Evolutionary conservation across 35 echinoderm and acorn worm genomes (phyloP), one percentile per base, ranked within the genome.

Genomic region (Heliocidaris erythrogramma): DNA sequence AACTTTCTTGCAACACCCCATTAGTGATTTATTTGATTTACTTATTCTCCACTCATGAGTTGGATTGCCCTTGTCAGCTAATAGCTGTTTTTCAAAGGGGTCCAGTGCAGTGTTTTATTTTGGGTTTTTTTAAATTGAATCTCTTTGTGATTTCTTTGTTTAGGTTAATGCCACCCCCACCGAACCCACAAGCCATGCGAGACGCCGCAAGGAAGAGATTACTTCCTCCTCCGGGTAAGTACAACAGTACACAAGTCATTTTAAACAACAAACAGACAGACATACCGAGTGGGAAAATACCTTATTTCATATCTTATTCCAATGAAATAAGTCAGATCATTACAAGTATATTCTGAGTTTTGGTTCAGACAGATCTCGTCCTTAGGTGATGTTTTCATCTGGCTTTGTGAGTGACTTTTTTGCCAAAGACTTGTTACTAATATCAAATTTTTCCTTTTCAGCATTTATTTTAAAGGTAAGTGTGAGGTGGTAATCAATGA

Each of bases 111-210:
- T 56, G 52, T 56, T 56, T 56, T 56, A 56, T 56, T 56, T 9
- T 56, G 50, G 50, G 8, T 56, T 56, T 56, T 14, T 0, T 78
- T 24, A n/a, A 7, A 78, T 27, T 78, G 65, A n/a, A 78, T 78
- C 17, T 78, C 65, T 78, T 6, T 7, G 21, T 60, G 12, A 60
- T 78, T 89, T 48, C 14, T 89, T 17, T 1, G 13, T 47, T 47
- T 47, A 89, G 87, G 31, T 89, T 89, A 9, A 89, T 89, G 87
- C 87, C 87, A 21, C 87, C 87, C 5, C 87, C 87, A 12, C 87
- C 87, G 7, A 89, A 89, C 47, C 87, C 87, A 18, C 87, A 89
- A 24, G 31, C 87, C 47, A 89, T 89, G 30, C 87, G 18, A 89
- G 87, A 89, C 8, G 87, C 31, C 21, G 47, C 31, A 48, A 89